Conservation (phyloP, 2,888 invertebrate genomes). For the Calliphora vomitoria region DNA sequence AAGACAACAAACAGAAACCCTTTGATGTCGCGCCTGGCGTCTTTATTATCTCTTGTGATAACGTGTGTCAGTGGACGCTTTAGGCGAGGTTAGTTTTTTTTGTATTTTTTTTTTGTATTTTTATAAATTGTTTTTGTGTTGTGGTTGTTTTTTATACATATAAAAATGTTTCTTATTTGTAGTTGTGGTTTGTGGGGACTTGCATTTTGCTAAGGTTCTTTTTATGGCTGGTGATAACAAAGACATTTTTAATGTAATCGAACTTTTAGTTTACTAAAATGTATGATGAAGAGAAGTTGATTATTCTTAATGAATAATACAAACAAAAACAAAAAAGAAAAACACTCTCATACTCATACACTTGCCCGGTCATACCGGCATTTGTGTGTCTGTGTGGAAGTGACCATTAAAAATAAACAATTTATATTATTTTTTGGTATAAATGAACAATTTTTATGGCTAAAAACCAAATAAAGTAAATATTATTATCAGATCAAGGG, state of each 20-base stretch:
- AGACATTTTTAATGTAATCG: conserved; percentile 71
- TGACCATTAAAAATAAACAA: conserved; percentile 54
- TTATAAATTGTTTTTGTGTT: conserved; percentile 32
- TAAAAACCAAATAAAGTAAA: background rate
- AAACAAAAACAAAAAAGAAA: background rate
- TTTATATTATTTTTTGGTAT: conserved; percentile 11
- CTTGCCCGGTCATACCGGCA: background rate
- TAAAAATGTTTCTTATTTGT: conserved; percentile 19
- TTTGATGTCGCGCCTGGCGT: conserved; percentile 80
- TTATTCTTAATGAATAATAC: conserved; percentile 20
- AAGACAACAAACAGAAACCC: conserved; percentile 59
- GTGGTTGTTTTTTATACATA: conserved; percentile 17
- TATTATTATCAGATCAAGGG: too few relatives aligned
- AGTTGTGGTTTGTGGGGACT: conserved; percentile 17
- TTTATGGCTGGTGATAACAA: conserved; percentile 69
- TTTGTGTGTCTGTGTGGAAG: background rate
- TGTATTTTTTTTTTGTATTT: background rate
- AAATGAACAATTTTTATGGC: background rate
- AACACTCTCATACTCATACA: conserved; percentile 1
- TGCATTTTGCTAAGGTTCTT: conserved; percentile 65
- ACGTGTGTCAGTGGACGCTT: conserved; percentile 74
- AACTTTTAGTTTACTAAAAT: conserved; percentile 68
- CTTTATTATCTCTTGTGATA: conserved; percentile 80
- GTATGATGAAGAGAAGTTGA: conserved; percentile 50
- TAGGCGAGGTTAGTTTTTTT: conserved; percentile 71